Conservation (phyloP, 2,113 vertebrate genomes). For the Mus spicilegus region DNA sequence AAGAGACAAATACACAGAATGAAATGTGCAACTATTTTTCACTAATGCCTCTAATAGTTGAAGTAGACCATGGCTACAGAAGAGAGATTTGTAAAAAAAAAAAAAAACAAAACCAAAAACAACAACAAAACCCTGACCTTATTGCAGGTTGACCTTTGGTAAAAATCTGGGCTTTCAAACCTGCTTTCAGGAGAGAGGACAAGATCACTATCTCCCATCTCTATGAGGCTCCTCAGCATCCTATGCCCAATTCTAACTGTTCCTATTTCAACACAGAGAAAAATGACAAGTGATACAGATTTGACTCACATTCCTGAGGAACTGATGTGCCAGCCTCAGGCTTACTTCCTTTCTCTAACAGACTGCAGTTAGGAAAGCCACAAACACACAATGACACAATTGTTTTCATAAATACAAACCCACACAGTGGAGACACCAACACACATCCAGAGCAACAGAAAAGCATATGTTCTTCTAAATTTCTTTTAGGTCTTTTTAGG, state of each 20-base stretch:
- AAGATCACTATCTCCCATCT: not conserved
- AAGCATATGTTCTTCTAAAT: conserved; percentile 52
- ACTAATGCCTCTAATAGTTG: not conserved
- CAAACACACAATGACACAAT: conserved; percentile 60
- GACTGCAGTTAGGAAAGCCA: conserved; percentile 22
- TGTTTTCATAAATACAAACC: conserved; percentile 78
- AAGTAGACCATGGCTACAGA: not conserved
- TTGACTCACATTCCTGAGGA: conserved; percentile 43
- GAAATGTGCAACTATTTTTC: conserved; percentile 57
- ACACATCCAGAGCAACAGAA: conserved; percentile 49
- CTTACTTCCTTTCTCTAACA: conserved; percentile 36
- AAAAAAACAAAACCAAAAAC: too few species aligned
- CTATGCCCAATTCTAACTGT: conserved; percentile 20
- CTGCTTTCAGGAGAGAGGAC: conserved; percentile 30
- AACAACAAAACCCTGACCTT: not conserved
- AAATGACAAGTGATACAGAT: conserved; percentile 28
- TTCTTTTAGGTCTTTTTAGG: conserved; percentile 55
- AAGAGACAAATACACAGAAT: conserved; percentile 54
- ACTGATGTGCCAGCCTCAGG: not conserved
- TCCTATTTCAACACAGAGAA: conserved; percentile 27
- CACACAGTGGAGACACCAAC: conserved; percentile 69
- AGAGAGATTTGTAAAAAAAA: not conserved
- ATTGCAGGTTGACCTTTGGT: not conserved
- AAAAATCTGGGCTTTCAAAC: conserved; percentile 50
- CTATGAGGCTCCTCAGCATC: not conserved